Conservation (phyloP, 2,797 vertebrate species). For the Aratinga solstitialis region DNA sequence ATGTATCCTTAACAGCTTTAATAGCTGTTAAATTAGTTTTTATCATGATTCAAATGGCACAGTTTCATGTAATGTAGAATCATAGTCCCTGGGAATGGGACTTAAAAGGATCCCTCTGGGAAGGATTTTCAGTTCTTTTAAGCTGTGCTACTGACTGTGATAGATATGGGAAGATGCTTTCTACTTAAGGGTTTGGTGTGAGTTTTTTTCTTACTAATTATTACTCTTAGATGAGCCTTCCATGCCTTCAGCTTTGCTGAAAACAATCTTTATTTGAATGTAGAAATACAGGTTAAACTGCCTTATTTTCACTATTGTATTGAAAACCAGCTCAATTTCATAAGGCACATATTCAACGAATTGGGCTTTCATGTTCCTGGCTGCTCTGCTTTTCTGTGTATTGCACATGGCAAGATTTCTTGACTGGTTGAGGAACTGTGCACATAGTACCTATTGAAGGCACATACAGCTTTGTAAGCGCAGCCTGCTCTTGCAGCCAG, state of each 20-base stretch:
- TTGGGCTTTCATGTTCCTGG: not conserved
- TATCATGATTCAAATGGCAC: not conserved
- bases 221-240: not conserved
- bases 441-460: accelerated
- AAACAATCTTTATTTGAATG: not conserved
- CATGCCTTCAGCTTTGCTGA: not conserved
- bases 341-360: not conserved
- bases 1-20: not conserved
- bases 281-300: not conserved
- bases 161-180: not conserved
- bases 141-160: not conserved
- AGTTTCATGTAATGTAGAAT: not conserved
- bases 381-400: not conserved
- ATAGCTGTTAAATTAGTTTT: not conserved
- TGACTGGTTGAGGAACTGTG: not conserved
- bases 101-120: not conserved
- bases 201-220: not conserved
- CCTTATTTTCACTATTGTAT: not conserved
- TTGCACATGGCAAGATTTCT: not conserved
- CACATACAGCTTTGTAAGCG: not conserved
- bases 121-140: not conserved
- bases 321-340: not conserved
- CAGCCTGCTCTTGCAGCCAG: not conserved
- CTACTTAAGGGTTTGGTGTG: not conserved
- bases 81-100: not conserved